Base-by-base conservation (phyloP, 2,797 vertebrate species). In the Balearica regulorum region DNA sequence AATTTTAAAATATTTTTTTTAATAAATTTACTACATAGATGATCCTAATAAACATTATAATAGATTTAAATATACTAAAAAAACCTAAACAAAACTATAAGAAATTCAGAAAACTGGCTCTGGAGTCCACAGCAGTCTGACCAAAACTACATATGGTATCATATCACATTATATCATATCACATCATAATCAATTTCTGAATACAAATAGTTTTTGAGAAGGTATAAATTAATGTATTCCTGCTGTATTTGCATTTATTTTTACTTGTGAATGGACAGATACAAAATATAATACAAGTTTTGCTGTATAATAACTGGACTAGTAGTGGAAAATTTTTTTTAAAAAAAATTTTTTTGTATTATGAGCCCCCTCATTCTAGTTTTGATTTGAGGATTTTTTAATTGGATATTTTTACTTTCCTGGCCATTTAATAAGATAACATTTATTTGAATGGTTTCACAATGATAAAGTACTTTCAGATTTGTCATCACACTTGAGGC, bases 181-280 rank as follows among this genome's bases (percentile, higher is more conserved):
- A 25, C 75, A 37, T 24, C 49, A 33, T 75, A 73, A 39, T 51
- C 9, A 70, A 73, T 26, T 64, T 91, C 77, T 90, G 35, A 68
- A 86, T 78, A 53, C 1, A 9, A 91, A 78, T 51, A 62, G 13
- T 66, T 92, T 93, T 80, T 15, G 22, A 68, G 26, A 87, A 82
- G 8, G 25, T 60, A 61, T 33, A 31, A 28, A 37, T 58, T 51
- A n/a, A 64, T 93, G 5, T 86, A 49, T 83, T 91, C 31, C 13
- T 83, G 14, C 9, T 61, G 3, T 46, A 76, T 24, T 70, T 87
- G 11, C 2, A 2, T 79, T 82, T 86, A 43, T 83, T 92, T 94
- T 89, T 31, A 83, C 15, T 78, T 86, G 10, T 77, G 41, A 90
- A 77, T 48, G 65, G 28, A 75, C 25, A 96, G 24, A 85, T 83